Base-by-base conservation (phyloP, 2,797 vertebrate genomes). In the Cynodonichthys magdalenae region DNA sequence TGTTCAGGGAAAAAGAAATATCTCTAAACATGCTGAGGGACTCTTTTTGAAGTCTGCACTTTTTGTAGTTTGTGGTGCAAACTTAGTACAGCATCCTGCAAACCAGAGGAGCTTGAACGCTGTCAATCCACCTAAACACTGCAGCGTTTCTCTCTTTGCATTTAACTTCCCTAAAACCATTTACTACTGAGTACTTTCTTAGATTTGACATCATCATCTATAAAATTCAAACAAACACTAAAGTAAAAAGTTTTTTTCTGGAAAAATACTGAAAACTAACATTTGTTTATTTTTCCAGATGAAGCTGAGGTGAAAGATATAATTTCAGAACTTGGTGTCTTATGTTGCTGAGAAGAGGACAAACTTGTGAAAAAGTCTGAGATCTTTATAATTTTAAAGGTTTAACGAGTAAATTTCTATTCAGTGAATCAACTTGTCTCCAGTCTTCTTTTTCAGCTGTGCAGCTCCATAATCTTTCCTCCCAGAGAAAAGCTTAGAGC, bases 101-200 rank as follows among this genome's bases (percentile, higher is more conserved):
- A 63, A 69, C 79, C 71, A 46, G 63, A 74, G 66, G 50, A 41
- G 69, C 45, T 10, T 59, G 71, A 78, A 83, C 36, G 60, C 60
- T 70, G 65, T 14, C 46, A 81, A 72, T 69, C 61, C 42, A 64
- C 64, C 63, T 19, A 68, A 53, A 46, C 71, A 68, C 83, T 62
- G 80, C 60, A 79, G 84, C 73, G 34, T 81, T 66, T 53, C 60
- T 64, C 62, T 72, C 50, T 63, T 62, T 24, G 70, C 61, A 66
- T 85, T 89, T 83, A 69, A 84, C 86, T 87, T 86, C 59, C 61
- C 66, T 84, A 81, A 85, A 78, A 70, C 81, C 77, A 77, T 86
- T 90, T 80, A 73, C 83, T 76, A 75, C 69, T 71, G 83, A 9
- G 86, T 83, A 82, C 75, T 82, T 81, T 84, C 66, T 78, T 78